A percentile compares a stretch with the other conserved stretches of the same genome.
Conservation (phyloP, 2,888 invertebrate genomes). For the Mythimna impura region DNA sequence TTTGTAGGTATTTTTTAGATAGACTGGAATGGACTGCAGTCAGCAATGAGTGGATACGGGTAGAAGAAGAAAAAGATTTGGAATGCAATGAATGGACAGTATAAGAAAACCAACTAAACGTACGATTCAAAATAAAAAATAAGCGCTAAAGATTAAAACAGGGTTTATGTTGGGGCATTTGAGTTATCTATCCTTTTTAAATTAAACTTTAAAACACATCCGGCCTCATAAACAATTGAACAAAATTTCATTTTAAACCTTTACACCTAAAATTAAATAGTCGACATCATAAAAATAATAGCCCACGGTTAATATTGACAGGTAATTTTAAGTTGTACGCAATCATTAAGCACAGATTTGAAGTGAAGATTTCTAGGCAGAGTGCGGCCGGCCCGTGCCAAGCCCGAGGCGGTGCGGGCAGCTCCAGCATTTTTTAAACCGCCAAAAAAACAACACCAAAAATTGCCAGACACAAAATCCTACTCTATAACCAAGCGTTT, state of each 20-base stretch:
- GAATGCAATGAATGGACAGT: neutral
- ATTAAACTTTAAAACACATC: slow-evolving; percentile 28
- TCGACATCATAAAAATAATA: slow-evolving; percentile 70
- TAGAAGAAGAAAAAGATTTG: neutral
- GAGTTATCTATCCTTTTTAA: neutral
- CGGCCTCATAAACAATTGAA: slow-evolving; percentile 34
- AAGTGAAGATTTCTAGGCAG: slow-evolving; percentile 79
- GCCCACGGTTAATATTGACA: slow-evolving; percentile 74
- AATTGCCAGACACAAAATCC: slow-evolving; percentile 45
- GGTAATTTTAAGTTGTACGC: slow-evolving; percentile 75
- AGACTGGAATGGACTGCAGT: neutral
- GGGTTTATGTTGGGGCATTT: neutral
- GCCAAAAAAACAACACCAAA: slow-evolving; percentile 60
- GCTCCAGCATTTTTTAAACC: slow-evolving; percentile 66
- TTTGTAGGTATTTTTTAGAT: slow-evolving; percentile 7
- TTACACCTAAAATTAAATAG: slow-evolving; percentile 66
- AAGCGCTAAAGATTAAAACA: neutral
- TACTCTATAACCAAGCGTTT: slow-evolving; percentile 55
- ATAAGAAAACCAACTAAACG: neutral
- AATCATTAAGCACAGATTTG: slow-evolving; percentile 74
- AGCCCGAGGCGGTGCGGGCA: slow-evolving; percentile 74
- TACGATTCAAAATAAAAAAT: neutral
- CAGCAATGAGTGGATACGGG: neutral
- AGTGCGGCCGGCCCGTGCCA: slow-evolving; percentile 80
- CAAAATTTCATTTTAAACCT: slow-evolving; percentile 53